Evolutionary conservation across 2,113 vertebrate species (phyloP).

Genomic region (Thunnus thynnus): DNA sequence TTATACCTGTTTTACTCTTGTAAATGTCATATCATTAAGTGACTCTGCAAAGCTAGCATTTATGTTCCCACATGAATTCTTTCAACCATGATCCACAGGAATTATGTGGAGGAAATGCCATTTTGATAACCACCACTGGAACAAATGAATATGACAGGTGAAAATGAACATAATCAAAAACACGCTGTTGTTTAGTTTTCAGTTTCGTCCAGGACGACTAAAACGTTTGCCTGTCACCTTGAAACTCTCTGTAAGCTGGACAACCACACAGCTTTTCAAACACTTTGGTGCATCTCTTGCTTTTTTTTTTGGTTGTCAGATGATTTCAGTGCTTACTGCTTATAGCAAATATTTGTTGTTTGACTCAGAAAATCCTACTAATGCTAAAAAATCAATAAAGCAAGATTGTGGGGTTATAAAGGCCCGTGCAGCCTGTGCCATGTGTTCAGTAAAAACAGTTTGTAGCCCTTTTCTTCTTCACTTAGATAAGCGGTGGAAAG

Average conservation of each 20-base stretch:
- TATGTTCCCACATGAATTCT: conserved; percentile 26
- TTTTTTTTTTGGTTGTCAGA: conserved; percentile 36
- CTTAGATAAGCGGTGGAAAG: not conserved
- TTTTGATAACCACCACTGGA: conserved; percentile 22
- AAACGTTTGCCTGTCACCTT: conserved; percentile 34
- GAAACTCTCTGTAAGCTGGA: conserved; percentile 38
- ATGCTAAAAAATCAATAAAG: conserved; percentile 64
- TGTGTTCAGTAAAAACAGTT: conserved; percentile 40
- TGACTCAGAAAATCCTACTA: conserved; percentile 54
- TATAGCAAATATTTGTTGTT: conserved; percentile 49
- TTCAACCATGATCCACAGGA: conserved; percentile 9
- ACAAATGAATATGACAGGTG: conserved; percentile 12
- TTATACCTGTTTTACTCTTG: conserved; percentile 43
- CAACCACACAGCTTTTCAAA: conserved; percentile 49
- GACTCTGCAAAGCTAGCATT: conserved; percentile 30
- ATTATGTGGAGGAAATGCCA: conserved; percentile 16
- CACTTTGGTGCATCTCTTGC: conserved; percentile 32
- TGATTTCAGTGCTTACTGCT: conserved; percentile 48
- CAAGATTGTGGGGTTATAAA: conserved; percentile 39
- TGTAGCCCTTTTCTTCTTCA: not conserved
- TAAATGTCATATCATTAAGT: conserved; percentile 66
- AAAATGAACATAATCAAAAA: conserved; percentile 29
- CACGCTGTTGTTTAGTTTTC: conserved; percentile 11
- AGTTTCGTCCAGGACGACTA: conserved; percentile 13
- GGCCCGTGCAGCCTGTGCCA: conserved; percentile 9